A percentile compares a stretch with the other conserved stretches of the same genome.
Conservation (phyloP, 1,140 invertebrate species). For the Lamellibrachia luymesi region DNA sequence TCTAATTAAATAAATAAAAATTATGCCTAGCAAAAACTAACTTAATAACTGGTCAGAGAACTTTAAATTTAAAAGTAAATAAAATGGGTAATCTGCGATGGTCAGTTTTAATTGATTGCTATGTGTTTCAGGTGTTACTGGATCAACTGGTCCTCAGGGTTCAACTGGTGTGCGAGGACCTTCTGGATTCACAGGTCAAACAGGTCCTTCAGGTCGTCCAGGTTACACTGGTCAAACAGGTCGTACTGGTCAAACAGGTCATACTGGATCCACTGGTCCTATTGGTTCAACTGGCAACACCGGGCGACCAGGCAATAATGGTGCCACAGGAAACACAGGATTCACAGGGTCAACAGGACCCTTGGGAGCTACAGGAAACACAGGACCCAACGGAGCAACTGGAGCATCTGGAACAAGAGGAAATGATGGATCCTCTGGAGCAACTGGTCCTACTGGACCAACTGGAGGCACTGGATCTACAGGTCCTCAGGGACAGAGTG, state of each 20-base stretch:
- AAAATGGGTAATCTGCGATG: too few species aligned
- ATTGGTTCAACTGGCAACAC: constrained; percentile 1
- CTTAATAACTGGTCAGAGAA: too few species aligned
- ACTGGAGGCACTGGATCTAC: constrained; percentile 18
- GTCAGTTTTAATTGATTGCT: not conserved
- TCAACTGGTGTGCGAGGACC: constrained; percentile 12
- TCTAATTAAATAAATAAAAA: too few species aligned
- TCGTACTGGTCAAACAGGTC: not conserved
- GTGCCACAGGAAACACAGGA: not conserved
- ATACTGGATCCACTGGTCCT: constrained; percentile 2
- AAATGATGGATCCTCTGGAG: not conserved
- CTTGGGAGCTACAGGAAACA: constrained; percentile 1
- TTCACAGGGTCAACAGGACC: constrained; percentile 9
- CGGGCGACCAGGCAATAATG: not conserved
- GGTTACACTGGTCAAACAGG: constrained; percentile 6
- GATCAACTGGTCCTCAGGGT: not conserved
- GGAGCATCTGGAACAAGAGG: constrained; percentile 3
- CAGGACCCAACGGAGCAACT: constrained; percentile 1
- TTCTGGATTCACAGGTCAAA: not conserved
- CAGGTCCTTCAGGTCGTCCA: not conserved
- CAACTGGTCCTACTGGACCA: constrained; percentile 14
- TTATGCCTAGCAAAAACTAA: too few species aligned
- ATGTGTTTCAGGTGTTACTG: not conserved
- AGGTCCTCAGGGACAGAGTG: constrained; percentile 22
- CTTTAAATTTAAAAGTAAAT: too few species aligned